Base-by-base conservation (phyloP, 1,140 invertebrate genomes). In the Caenorhabditis inopinata region DNA sequence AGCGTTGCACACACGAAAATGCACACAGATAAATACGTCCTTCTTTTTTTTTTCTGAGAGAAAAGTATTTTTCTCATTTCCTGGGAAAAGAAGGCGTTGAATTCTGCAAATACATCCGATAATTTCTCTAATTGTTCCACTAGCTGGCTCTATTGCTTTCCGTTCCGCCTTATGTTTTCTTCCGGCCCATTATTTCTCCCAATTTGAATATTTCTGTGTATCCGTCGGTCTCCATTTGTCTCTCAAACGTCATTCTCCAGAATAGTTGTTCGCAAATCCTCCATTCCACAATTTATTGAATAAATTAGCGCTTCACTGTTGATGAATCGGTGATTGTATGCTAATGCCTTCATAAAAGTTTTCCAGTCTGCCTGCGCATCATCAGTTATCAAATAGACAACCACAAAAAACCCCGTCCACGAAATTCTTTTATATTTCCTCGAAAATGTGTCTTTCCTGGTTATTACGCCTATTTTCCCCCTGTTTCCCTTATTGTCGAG, bases 301-400 rank as follows among this genome's bases (percentile, higher is more conserved):
- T 38, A 29, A 68, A 68, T 68, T 68, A 68, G 38, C 38, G 29
- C 58, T 7, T 35, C 14, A 11, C 38, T 21, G n/a, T 21, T 38
- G 58, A 68, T 68, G 58, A 68, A 38, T 68, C 58, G 38, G 58
- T 68, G 58, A 68, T 68, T 38, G 58, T 68, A 68, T 68, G 58
- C 58, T 68, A 68, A 68, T 68, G 58, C 32, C 51, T 32, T 58
- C 51, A 58, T 16, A 18, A 58, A 51, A 51, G 49, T 51, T 51
- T 23, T 4, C 49, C 6, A 5, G 38, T 7, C 38, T 7, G 14
- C 14, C 38, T 7, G 5, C 14, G 6, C 38, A 42, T 25, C 49
- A 9, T n/a, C 7, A 9, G 7, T 9, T n/a, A 7, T 51, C 49
- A 6, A 23, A 25, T 14, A 14, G 12, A 25, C 58, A 68, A 42